These are phyloP conservation scores for Sebastes elongatus DNA, from an alignment of 2,797 vertebrate genomes.

Conservation along the genomic window DNA sequence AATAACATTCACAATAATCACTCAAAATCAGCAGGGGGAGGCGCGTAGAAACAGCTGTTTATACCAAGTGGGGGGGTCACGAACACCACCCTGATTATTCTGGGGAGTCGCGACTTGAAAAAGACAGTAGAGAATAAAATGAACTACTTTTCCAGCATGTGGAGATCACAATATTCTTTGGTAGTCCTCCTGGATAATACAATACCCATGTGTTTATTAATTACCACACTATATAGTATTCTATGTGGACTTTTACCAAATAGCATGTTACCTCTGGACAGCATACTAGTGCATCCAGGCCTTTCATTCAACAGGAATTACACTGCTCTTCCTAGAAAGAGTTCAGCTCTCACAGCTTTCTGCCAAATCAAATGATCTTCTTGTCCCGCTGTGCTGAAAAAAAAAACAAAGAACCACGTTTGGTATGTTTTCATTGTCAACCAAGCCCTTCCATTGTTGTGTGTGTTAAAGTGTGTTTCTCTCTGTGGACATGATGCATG, in stretches of 20 bases:
- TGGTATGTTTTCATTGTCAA: conserved; percentile 65
- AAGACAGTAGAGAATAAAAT: neutral
- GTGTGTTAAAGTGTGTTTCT: conserved; percentile 22
- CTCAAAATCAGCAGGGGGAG: too few relatives aligned
- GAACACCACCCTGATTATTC: too few relatives aligned
- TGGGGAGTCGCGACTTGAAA: too few relatives aligned
- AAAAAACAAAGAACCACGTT: conserved; percentile 48
- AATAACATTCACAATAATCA: too few relatives aligned
- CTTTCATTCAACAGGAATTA: conserved; percentile 12
- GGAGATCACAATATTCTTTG: neutral
- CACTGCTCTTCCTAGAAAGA: conserved; percentile 30
- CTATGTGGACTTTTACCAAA: neutral
- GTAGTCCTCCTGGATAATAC: neutral
- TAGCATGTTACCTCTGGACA: neutral
- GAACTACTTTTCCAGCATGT: neutral
- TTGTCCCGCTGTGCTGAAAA: conserved; percentile 51
- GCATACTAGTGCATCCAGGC: neutral
- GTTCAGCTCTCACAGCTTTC: conserved; percentile 4
- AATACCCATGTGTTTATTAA: neutral
- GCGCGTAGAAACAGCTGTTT: too few relatives aligned
- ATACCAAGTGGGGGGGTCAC: too few relatives aligned
- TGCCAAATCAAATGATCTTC: conserved; percentile 54
- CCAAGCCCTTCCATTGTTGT: conserved; percentile 59
- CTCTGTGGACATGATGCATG: conserved; percentile 29
- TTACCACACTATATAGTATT: neutral